Conservation (phyloP, 2,113 vertebrate species). For the Plecturocebus donacophilus region DNA sequence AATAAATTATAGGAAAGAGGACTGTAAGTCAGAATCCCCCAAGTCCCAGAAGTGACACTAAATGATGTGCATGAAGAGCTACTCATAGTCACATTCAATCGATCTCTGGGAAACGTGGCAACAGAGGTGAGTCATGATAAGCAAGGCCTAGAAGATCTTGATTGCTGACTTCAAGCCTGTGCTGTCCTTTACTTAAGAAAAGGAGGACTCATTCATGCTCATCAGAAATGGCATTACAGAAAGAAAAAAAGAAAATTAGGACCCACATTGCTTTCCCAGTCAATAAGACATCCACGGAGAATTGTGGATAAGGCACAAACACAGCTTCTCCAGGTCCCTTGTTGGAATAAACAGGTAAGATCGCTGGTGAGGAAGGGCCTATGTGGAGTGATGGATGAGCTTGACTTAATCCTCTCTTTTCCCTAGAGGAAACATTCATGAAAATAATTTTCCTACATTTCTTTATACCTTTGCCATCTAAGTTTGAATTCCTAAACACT, state of each 20-base stretch:
- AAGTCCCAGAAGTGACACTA: not conserved
- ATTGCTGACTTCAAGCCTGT: not conserved
- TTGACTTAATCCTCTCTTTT: not conserved
- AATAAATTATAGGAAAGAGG: not conserved
- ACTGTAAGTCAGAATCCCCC: not conserved
- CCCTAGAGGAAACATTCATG: not conserved
- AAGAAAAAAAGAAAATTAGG: not conserved
- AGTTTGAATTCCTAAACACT: not conserved
- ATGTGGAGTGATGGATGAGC: not conserved
- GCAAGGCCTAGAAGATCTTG: not conserved
- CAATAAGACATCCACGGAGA: not conserved
- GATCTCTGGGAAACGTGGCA: not conserved
- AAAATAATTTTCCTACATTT: not conserved
- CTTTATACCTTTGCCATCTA: not conserved
- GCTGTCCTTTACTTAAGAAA: not conserved
- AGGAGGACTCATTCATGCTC: not conserved
- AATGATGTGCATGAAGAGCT: not conserved
- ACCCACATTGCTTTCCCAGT: not conserved
- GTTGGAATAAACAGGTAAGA: not conserved
- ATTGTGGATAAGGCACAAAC: not conserved
- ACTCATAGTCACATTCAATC: not conserved
- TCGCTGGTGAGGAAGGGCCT: not conserved
- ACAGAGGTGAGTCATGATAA: not conserved
- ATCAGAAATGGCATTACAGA: not conserved
- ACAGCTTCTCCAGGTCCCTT: not conserved